phyloP scores from a whole-genome alignment of 2,888 invertebrate species.

The Amphiduros pacificus region DNA sequence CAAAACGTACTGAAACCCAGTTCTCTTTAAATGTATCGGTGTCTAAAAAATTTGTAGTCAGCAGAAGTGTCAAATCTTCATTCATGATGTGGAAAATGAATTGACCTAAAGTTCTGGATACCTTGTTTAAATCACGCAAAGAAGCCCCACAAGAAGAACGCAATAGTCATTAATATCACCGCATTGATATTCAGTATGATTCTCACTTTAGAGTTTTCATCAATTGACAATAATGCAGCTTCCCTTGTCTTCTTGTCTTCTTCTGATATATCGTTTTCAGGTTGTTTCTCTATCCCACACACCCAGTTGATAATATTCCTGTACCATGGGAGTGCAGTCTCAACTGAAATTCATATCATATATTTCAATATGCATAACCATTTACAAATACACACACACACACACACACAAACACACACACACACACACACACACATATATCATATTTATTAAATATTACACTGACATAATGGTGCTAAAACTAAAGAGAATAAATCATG shows the following conservation, averaged over 20 bases:
- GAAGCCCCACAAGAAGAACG: slow-evolving; percentile 23
- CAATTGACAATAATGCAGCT: slow-evolving; percentile 6
- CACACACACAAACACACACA: too few species aligned
- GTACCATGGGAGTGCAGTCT: slow-evolving; percentile 8
- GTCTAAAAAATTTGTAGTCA: too few species aligned
- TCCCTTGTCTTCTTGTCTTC: slow-evolving; percentile 6
- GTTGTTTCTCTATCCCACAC: slow-evolving; percentile 26
- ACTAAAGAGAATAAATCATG: too few species aligned
- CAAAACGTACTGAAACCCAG: too few species aligned
- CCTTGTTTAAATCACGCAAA: slow-evolving; percentile 20
- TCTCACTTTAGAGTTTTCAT: slow-evolving; percentile 18
- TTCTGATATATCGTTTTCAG: not conserved
- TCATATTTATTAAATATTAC: too few species aligned
- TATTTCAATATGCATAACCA: not conserved
- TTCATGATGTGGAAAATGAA: too few species aligned
- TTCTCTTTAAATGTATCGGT: too few species aligned
- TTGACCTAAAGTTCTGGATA: too few species aligned
- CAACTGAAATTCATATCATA: not conserved
- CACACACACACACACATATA: too few species aligned
- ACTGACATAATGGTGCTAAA: too few species aligned
- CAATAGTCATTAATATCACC: slow-evolving; percentile 18
- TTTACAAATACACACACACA: too few species aligned
- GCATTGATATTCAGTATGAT: slow-evolving; percentile 20
- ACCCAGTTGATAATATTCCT: slow-evolving; percentile 20
- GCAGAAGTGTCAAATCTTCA: too few species aligned